Evolutionary conservation across 1,140 invertebrate genomes (phyloP).

Genomic region (Listronotus bonariensis): DNA sequence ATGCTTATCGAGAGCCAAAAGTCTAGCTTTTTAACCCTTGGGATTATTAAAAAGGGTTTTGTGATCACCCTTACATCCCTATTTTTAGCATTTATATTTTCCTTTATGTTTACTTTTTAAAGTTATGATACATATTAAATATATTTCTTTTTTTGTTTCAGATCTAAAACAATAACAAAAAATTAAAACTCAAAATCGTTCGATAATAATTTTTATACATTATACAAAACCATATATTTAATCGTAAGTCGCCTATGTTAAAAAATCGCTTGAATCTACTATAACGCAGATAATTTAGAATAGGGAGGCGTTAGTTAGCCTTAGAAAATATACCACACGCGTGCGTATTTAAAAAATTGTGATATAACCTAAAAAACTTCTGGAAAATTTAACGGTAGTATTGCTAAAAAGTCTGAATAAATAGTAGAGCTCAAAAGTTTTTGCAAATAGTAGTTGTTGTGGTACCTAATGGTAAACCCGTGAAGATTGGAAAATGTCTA

Average conservation of each 20-base stretch:
- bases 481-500: slow-evolving; percentile 60
- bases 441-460: slow-evolving; percentile 12
- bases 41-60: too few species aligned
- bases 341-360: slow-evolving; percentile 3
- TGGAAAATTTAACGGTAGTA: slow-evolving; percentile 24
- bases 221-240: slow-evolving; percentile 3
- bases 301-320: not conserved
- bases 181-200: slow-evolving; percentile 15
- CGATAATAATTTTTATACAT: slow-evolving; percentile 30
- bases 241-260: too few species aligned
- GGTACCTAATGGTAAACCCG: slow-evolving; percentile 35
- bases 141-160: slow-evolving; percentile 24
- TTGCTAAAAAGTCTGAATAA: slow-evolving; percentile 27
- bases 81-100: too few species aligned
- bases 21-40: too few species aligned
- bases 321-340: too few species aligned
- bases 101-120: too few species aligned
- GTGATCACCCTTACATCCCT: too few species aligned
- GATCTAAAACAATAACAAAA: slow-evolving; percentile 17
- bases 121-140: not conserved
- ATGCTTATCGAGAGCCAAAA: too few species aligned
- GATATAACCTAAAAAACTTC: slow-evolving; percentile 11
- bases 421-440: slow-evolving; percentile 30
- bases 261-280: too few species aligned
- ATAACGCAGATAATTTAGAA: too few species aligned